A percentile compares a stretch with the other conserved stretches of the same genome.
phyloP scores from a whole-genome alignment of 1,140 invertebrate genomes.

The Condylostylus longicornis region DNA sequence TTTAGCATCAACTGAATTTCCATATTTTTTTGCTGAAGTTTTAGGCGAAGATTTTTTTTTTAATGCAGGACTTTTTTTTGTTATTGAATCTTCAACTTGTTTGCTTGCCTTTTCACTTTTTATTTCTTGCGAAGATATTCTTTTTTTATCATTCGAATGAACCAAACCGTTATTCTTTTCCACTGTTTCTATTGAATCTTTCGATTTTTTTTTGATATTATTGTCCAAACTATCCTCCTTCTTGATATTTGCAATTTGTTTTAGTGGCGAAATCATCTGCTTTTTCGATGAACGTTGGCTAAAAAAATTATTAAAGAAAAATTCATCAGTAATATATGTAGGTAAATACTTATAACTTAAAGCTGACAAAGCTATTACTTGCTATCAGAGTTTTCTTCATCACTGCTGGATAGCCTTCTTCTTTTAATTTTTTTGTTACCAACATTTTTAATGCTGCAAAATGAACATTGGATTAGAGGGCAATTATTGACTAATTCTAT shows the following conservation, averaged over 20 bases:
- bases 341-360: neutral
- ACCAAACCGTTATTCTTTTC: too few relatives aligned
- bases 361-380: neutral
- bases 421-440: neutral
- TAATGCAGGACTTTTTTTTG: neutral
- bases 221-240: neutral
- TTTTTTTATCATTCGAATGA: too few relatives aligned
- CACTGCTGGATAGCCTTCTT: neutral
- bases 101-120: neutral
- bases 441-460: neutral
- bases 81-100: neutral
- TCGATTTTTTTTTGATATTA: neutral
- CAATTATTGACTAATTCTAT: too few relatives aligned
- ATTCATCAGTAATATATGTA: too few relatives aligned
- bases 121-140: too few relatives aligned
- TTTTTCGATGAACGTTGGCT: neutral
- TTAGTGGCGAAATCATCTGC: neutral
- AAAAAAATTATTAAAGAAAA: too few relatives aligned
- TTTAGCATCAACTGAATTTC: neutral
- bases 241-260: neutral
- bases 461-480: too few relatives aligned
- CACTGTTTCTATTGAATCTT: too few relatives aligned
- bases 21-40: neutral
- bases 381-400: neutral
- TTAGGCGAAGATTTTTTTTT: neutral